Evolutionary conservation across 2,113 vertebrate genomes (phyloP), one percentile per base, ranked within the genome.

Genomic region (Morone saxatilis): DNA sequence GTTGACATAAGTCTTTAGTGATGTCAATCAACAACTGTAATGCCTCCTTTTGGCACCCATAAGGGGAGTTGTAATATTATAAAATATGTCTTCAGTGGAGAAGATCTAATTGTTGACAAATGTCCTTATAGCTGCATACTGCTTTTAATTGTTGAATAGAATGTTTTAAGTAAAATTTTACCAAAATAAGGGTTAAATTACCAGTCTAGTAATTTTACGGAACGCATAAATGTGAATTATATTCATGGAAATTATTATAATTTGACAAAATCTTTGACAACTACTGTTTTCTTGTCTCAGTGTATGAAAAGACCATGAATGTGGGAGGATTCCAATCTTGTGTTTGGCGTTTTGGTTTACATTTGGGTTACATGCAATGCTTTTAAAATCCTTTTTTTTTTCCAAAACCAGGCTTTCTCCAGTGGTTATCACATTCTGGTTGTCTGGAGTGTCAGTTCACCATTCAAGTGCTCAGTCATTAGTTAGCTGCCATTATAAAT

Each of bases 401-500:
- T 25, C 72, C 80, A 1, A 19, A 19, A 0, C 0, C 4, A 25
- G 0, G 0, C 60, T 50, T 19, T 20, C 5, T 53, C 7, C 9
- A 2, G 50, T 63, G 63, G 3, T 84, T 67, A 57, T 84, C 48
- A 31, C 56, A 47, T 7, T 25, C 0, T n/a, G 66, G 13, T 50
- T 41, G 53, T 62, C 45, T 4, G 11, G 36, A 41, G 72, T 75
- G 83, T 88, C 81, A 71, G 71, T 59, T 80, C 60, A 79, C 79
- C 71, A 53, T 73, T 86, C 61, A 66, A 79, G 74, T 69, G 83
- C 71, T 76, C 75, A 40, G 74, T 86, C 86, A 83, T 92, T 91
- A 92, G 83, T 78, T 65, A 62, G 73, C 86, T 89, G 85, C 85
- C 79, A 61, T 89, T 92, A 85, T 91, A 92, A 90, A 92, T 92